Conservation (phyloP, 2,888 invertebrate genomes). For the Crocallis elinguaria region DNA sequence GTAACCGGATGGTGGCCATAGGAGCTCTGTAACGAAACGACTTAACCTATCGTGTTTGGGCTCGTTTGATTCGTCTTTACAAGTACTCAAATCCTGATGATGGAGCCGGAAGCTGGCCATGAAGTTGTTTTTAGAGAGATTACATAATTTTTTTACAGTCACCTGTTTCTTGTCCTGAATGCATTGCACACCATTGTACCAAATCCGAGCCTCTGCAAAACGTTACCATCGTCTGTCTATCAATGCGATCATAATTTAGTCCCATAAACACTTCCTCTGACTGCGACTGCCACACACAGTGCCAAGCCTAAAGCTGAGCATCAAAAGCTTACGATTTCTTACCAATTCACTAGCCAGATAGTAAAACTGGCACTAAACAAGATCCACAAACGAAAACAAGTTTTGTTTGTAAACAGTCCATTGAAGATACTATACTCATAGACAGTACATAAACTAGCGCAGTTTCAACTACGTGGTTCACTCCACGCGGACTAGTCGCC, state of each 20-base stretch:
- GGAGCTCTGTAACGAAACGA: too few relatives aligned
- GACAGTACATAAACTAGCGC: conserved; percentile 11
- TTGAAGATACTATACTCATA: conserved; percentile 14
- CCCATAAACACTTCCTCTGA: conserved; percentile 9
- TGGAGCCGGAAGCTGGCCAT: too few relatives aligned
- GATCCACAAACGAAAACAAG: conserved; percentile 25
- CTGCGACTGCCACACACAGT: conserved; percentile 5
- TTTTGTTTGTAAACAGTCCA: conserved; percentile 34
- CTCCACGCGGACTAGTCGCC: too few relatives aligned
- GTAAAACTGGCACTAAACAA: conserved; percentile 24
- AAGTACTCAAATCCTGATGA: too few relatives aligned
- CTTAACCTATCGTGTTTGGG: too few relatives aligned
- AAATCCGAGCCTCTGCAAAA: background rate
- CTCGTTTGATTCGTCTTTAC: too few relatives aligned
- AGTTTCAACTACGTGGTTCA: background rate
- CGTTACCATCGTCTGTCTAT: background rate
- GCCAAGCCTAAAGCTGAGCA: background rate
- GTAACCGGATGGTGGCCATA: too few relatives aligned
- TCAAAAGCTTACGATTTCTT: conserved; percentile 15
- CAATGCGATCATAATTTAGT: background rate
- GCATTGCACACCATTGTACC: background rate
- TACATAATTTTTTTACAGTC: background rate
- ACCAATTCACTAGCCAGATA: conserved; percentile 24
- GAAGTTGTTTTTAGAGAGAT: too few relatives aligned
- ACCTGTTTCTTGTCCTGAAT: background rate